A percentile compares a stretch with the other conserved stretches of the same genome.
Evolutionary conservation across 2,888 invertebrate species (phyloP).

Genomic region (Andrena hattorfiana): DNA sequence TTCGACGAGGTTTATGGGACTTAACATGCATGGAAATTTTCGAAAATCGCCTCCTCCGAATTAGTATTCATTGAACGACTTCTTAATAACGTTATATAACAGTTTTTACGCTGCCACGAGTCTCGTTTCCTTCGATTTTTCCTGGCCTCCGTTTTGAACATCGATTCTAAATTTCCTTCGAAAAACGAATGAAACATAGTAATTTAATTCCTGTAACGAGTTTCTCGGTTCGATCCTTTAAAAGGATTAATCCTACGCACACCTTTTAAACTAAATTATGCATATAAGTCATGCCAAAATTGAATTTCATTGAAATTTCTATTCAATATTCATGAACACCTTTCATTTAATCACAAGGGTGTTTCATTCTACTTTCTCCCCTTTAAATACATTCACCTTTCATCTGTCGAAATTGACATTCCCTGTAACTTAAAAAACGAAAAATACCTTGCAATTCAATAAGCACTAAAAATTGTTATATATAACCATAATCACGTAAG

Average conservation of each 20-base stretch:
- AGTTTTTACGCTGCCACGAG: slow-evolving; percentile 8
- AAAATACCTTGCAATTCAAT: not conserved
- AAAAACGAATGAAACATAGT: not conserved
- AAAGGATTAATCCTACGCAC: not conserved
- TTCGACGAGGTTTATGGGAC: not conserved
- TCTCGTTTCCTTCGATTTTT: not conserved
- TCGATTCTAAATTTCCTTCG: slow-evolving; percentile 1
- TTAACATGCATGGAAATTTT: slow-evolving; percentile 22
- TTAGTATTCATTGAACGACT: slow-evolving; percentile 8
- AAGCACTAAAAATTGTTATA: not conserved
- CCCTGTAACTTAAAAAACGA: not conserved
- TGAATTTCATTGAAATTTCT: slow-evolving; percentile 6
- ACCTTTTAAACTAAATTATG: not conserved
- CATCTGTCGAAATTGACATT: not conserved
- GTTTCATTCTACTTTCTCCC: not conserved
- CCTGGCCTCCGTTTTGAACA: not conserved
- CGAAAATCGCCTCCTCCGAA: not conserved
- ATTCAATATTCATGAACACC: not conserved
- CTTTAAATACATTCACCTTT: not conserved
- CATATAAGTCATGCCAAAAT: not conserved
- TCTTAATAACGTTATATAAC: slow-evolving; percentile 14
- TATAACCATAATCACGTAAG: not conserved
- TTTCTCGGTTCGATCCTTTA: not conserved
- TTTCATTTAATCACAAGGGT: not conserved
- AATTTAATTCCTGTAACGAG: not conserved